Conservation (phyloP, 1,140 invertebrate species). For the Leptopilina clavipes region DNA sequence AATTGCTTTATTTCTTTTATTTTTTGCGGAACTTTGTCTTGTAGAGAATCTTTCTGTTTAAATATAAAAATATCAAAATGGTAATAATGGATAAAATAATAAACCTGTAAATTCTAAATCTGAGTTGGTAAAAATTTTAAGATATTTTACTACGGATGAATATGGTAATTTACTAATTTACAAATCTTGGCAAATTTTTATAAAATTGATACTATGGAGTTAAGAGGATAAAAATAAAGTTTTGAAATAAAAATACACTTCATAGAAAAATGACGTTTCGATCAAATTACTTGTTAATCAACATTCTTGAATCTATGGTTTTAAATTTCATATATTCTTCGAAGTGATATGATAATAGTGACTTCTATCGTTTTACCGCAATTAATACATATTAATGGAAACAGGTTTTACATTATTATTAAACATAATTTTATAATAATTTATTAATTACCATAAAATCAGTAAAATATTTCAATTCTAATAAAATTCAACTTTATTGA, state of each 20-base stretch:
- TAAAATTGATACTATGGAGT: no score
- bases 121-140: no score
- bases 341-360: not conserved
- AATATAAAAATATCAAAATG: no score
- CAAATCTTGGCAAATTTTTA: not conserved
- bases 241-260: not conserved
- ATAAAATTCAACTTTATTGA: not conserved
- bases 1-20: no score
- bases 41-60: no score
- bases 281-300: slow-evolving; percentile 21
- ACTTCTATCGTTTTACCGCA: slow-evolving; percentile 9
- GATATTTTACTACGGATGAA: no score
- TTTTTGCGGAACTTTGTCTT: no score
- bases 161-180: no score
- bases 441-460: not conserved
- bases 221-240: not conserved
- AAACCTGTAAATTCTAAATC: no score
- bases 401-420: not conserved
- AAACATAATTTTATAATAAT: not conserved
- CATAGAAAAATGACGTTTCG: not conserved
- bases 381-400: slow-evolving; percentile 2
- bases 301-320: not conserved
- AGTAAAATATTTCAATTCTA: not conserved
- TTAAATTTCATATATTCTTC: slow-evolving; percentile 6
- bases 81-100: no score